These are phyloP conservation scores for Bilobella aurantiaca DNA, from an alignment of 1,140 invertebrate species.

Conservation along the genomic window DNA sequence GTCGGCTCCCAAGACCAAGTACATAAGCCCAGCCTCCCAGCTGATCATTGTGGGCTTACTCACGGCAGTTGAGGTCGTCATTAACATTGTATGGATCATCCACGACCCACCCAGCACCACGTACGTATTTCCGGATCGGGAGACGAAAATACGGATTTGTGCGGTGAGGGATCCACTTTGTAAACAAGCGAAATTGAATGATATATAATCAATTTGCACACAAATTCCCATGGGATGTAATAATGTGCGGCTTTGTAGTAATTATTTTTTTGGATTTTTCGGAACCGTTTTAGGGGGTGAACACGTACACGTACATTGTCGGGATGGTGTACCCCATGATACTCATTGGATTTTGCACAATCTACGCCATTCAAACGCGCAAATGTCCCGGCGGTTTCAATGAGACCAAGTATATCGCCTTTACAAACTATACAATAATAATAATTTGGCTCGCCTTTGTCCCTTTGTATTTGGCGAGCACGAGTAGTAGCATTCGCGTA, in stretches of 20 bases:
- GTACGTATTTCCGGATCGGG: constrained; percentile 42
- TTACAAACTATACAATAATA: constrained; percentile 66
- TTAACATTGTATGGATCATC: constrained; percentile 47
- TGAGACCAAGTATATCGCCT: constrained; percentile 60
- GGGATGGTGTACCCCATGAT: constrained; percentile 47
- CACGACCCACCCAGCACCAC: constrained; percentile 42
- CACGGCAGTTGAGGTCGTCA: constrained; percentile 45
- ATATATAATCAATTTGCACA: too few relatives aligned
- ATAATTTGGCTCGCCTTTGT: constrained; percentile 67
- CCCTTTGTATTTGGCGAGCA: constrained; percentile 56
- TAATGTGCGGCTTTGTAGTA: too few relatives aligned
- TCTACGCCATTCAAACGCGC: constrained; percentile 62
- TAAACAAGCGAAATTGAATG: too few relatives aligned
- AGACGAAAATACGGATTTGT: constrained; percentile 38
- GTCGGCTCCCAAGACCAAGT: constrained; percentile 40
- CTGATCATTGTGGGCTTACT: constrained; percentile 46
- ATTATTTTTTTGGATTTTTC: too few relatives aligned
- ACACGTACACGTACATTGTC: constrained; percentile 46
- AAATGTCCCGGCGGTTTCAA: constrained; percentile 70
- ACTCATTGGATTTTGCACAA: constrained; percentile 51
- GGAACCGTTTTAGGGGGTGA: too few relatives aligned
- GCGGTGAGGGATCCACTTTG: too few relatives aligned
- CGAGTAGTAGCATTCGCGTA: constrained; percentile 43
- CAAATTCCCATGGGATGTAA: too few relatives aligned
- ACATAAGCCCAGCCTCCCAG: constrained; percentile 38